Evolutionary conservation across 2,797 vertebrate species (phyloP).

Genomic region (Sebastes iracundus): DNA sequence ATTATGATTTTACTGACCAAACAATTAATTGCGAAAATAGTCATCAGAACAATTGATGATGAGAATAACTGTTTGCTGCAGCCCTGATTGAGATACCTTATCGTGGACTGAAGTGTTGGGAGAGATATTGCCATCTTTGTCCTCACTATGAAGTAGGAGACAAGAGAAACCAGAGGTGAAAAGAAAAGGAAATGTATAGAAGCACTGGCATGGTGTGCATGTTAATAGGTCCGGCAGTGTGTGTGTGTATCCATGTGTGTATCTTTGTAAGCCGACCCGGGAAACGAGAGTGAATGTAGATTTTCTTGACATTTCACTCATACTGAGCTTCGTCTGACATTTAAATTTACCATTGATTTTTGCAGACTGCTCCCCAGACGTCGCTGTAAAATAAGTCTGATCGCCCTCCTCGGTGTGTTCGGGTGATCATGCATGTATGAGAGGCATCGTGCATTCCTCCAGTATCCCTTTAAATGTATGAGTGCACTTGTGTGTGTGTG

Average conservation of each 20-base stretch:
- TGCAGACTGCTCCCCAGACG: background rate
- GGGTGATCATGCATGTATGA: background rate
- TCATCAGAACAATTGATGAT: background rate
- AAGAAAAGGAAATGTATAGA: background rate
- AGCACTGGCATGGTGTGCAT: background rate
- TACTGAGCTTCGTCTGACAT: constrained; percentile 58
- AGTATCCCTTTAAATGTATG: background rate
- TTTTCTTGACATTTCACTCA: constrained; percentile 57
- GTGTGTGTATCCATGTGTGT: background rate
- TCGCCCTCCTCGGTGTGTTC: background rate
- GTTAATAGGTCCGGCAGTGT: background rate
- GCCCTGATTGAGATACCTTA: background rate
- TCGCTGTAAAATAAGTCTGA: constrained; percentile 24
- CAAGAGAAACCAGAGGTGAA: background rate
- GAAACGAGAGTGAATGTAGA: background rate
- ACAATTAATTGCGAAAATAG: background rate
- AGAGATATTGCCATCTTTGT: background rate
- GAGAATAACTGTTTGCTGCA: background rate
- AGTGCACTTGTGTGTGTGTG: background rate
- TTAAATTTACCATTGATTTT: constrained; percentile 53
- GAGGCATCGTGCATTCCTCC: background rate
- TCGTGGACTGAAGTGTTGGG: background rate
- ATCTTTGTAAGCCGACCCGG: background rate
- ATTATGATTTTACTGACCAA: background rate
- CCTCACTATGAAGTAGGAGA: background rate